phyloP scores from a whole-genome alignment of 2,113 vertebrate species.

The Glaucomys volans region DNA sequence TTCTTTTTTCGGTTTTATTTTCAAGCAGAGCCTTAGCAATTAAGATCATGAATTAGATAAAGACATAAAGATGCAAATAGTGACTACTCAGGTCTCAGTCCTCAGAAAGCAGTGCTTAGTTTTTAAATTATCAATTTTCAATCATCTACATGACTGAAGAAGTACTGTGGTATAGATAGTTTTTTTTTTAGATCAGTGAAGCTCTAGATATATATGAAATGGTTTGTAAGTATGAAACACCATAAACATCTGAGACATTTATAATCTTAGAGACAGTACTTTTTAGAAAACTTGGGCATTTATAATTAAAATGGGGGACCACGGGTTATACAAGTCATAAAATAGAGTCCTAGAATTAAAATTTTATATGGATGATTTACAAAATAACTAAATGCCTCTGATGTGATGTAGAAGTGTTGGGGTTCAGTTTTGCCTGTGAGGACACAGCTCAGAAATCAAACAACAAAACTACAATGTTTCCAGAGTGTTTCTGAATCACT shows the following conservation, averaged over 20 bases:
- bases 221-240: not conserved
- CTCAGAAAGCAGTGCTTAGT: not conserved
- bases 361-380: not conserved
- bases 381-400: not conserved
- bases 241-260: not conserved
- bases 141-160: not conserved
- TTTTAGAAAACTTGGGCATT: not conserved
- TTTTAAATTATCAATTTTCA: not conserved
- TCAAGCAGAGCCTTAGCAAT: not conserved
- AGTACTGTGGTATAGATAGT: accelerated
- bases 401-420: not conserved
- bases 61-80: not conserved
- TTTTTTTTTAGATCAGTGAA: not conserved
- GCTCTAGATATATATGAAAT: not conserved
- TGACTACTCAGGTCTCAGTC: not conserved
- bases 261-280: not conserved
- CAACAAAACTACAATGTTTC: not conserved
- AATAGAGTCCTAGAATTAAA: not conserved
- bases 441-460: not conserved
- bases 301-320: not conserved
- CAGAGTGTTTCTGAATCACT: not conserved
- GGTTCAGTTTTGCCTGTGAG: not conserved
- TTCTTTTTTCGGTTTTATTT: not conserved
- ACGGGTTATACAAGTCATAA: not conserved
- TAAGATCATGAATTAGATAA: not conserved